phyloP scores from a whole-genome alignment of 2,888 invertebrate genomes.

The Caenorhabditis sinica region DNA sequence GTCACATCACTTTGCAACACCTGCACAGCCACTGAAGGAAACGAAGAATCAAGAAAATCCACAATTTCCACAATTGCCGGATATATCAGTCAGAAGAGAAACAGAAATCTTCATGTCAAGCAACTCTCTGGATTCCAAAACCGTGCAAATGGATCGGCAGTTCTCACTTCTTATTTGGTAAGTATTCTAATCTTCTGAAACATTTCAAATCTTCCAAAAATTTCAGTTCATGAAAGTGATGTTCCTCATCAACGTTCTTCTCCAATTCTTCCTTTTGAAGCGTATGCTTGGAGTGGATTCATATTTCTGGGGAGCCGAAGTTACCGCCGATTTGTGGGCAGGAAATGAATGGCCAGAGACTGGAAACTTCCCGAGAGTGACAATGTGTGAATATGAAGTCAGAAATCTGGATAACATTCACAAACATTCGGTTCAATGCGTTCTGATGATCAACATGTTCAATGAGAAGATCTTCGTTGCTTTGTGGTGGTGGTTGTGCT shows the following conservation, averaged over 20 bases:
- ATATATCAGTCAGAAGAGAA: slow-evolving; percentile 74
- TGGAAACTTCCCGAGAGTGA: slow-evolving; percentile 83
- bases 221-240: slow-evolving; percentile 80
- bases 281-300: slow-evolving; percentile 80
- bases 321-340: slow-evolving; percentile 76
- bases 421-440: slow-evolving; percentile 83
- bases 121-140: slow-evolving; percentile 46
- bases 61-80: slow-evolving; percentile 79
- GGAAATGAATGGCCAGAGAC: slow-evolving; percentile 83
- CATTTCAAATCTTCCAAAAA: background rate
- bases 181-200: background rate
- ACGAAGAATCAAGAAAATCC: slow-evolving; percentile 79
- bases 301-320: slow-evolving; percentile 82
- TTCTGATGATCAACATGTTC: slow-evolving; percentile 83
- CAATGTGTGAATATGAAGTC: slow-evolving; percentile 83
- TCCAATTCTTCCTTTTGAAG: slow-evolving; percentile 82
- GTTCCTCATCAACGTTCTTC: slow-evolving; percentile 80
- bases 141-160: slow-evolving; percentile 49
- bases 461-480: slow-evolving; percentile 82
- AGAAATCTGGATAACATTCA: slow-evolving; percentile 83
- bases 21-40: slow-evolving; percentile 79
- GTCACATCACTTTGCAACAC: slow-evolving; percentile 82
- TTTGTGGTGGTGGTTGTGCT: slow-evolving; percentile 83
- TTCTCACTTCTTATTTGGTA: slow-evolving; percentile 77
- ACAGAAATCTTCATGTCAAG: slow-evolving; percentile 40